A percentile compares a stretch with the other conserved stretches of the same genome.
phyloP scores from a whole-genome alignment of 2,113 vertebrate species.

The Halichoerus grypus region DNA sequence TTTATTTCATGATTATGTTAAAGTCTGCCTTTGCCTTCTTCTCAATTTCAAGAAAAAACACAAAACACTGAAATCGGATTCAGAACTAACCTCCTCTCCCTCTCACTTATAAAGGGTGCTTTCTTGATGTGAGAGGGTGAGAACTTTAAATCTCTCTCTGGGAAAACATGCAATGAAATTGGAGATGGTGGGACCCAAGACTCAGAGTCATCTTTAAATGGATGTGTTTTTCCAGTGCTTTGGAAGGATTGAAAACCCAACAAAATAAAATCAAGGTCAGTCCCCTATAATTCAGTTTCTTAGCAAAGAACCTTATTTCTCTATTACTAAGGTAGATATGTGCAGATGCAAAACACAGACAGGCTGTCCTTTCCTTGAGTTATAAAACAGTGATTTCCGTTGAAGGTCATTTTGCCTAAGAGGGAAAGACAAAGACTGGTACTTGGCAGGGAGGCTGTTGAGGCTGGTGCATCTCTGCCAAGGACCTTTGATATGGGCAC shows the following conservation, averaged over 20 bases:
- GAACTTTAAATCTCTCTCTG: conserved; percentile 70
- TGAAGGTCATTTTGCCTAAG: conserved; percentile 24
- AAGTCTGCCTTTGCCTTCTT: conserved; percentile 56
- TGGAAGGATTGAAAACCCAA: conserved; percentile 2
- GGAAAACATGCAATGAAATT: conserved; percentile 72
- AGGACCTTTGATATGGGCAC: background rate
- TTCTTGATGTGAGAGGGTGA: conserved; percentile 73
- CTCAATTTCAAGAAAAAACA: conserved; percentile 72
- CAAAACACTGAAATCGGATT: conserved; percentile 49
- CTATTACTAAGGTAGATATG: background rate
- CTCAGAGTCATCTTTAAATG: conserved; percentile 59
- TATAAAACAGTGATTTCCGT: background rate
- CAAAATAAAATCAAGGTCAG: conserved; percentile 64
- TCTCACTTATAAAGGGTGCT: conserved; percentile 57
- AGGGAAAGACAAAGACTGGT: background rate
- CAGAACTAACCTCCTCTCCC: conserved; percentile 1
- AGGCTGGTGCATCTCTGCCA: background rate
- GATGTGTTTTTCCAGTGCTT: conserved; percentile 54
- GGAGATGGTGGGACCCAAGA: conserved; percentile 57
- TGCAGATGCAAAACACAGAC: background rate
- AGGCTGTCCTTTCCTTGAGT: background rate
- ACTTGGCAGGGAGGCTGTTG: background rate
- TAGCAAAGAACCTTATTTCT: background rate
- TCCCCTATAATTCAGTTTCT: background rate
- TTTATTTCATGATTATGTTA: conserved; percentile 54